Evolutionary conservation across 1,140 invertebrate species (phyloP), one percentile per base, ranked within the genome.

Genomic region (Hycleus phaleratus): DNA sequence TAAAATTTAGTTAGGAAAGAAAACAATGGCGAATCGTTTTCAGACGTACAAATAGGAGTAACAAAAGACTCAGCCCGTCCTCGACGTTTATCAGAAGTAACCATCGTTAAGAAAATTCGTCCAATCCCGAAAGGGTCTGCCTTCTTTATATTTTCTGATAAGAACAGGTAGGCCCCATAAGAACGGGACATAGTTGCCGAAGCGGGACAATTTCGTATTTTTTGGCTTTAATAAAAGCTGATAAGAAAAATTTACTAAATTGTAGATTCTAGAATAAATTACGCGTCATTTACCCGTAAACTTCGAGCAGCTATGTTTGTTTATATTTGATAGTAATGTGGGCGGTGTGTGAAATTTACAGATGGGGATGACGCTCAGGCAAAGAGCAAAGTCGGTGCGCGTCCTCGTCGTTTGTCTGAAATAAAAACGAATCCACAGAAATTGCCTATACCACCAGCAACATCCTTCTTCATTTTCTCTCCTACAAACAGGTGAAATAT

Each of bases 391-490:
- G 82, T 81, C 61, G 84, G 85, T 55, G 89, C 83, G 68, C 82
- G 93, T 66, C 95, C 95, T 45, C 80, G 94, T 65, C 82, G 95
- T 68, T 86, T 95, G 79, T 96, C 93, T 26, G 93, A 97, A 78
- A 82, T 93, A 68, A 92, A 90, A 76, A 85, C 82, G 85, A 68
- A 59, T 40, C 91, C 84, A 61, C 87, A 95, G 80, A 88, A 86
- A 73, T 86, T 91, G 76, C 95, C 95, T 52, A 98, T 99, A 75
- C 97, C 97, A 62, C 85, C 88, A 71, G 90, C 87, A 71, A 87
- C 88, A 73, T 93, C 95, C 66, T 95, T 99, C 78, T 99, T 98
- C 83, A 80, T 99, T 74, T 95, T 99, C 78, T 90, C 90, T 65
- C 88, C 86, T 72, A 94, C 85, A 32, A 99, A 97, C 83, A 91